phyloP scores from a whole-genome alignment of 1,140 invertebrate genomes.

The Micrasema longulum region DNA sequence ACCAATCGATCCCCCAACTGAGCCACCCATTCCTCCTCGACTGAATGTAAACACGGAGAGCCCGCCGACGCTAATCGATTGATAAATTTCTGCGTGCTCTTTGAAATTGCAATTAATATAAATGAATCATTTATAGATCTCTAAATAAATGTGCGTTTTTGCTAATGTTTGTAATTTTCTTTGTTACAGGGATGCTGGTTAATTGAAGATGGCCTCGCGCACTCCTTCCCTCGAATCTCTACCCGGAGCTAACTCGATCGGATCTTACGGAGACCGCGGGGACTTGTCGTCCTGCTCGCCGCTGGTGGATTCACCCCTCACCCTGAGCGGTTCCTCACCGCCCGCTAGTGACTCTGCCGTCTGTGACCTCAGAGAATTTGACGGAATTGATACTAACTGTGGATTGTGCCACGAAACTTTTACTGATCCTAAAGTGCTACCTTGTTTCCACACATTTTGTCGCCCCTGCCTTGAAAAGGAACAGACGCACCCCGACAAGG shows the following conservation, averaged over 20 bases:
- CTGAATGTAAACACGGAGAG: conserved; percentile 45
- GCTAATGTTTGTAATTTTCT: conserved; percentile 47
- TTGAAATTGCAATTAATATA: conserved; percentile 11
- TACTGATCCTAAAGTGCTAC: conserved; percentile 78
- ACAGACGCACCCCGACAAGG: conserved; percentile 80
- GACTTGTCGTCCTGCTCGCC: conserved; percentile 69
- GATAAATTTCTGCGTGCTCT: conserved; percentile 11
- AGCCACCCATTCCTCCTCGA: conserved; percentile 38
- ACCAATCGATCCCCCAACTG: conserved; percentile 23
- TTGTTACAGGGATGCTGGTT: conserved; percentile 70
- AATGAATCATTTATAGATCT: conserved; percentile 6
- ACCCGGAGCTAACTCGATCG: conserved; percentile 88
- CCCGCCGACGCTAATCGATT: conserved; percentile 37
- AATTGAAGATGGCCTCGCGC: conserved; percentile 71
- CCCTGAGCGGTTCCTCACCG: conserved; percentile 84
- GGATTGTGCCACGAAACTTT: conserved; percentile 84
- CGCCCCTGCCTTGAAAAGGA: conserved; percentile 82
- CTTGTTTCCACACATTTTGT: conserved; percentile 88
- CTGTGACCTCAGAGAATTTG: conserved; percentile 72
- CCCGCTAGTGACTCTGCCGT: conserved; percentile 84
- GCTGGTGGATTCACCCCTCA: conserved; percentile 79
- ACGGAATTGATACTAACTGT: conserved; percentile 77
- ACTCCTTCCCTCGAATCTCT: conserved; percentile 92
- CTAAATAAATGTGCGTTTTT: neutral
- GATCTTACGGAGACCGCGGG: conserved; percentile 81